Base-by-base conservation (phyloP, 2,888 invertebrate genomes). In the Galeruca laticollis region DNA sequence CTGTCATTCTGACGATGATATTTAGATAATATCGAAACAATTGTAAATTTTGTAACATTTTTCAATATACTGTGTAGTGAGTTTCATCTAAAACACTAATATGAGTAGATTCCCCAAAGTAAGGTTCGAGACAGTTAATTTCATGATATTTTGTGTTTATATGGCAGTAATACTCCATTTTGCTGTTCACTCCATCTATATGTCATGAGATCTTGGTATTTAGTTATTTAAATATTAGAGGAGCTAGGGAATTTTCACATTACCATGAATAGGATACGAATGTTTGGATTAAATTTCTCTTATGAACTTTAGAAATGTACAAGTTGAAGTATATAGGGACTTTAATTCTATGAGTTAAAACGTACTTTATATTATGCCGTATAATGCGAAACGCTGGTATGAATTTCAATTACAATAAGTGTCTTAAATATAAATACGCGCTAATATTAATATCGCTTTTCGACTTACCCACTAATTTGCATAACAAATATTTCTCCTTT, bases 401-500 rank as follows among this genome's bases (percentile, higher is more conserved):
- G 13, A 52, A 52, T 52, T 26, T 52, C 21, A 26, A 52, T 52
- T 26, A 52, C 20, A 52, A 13, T 52, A 13, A 43, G 49, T 15
- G 49, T 49, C 26, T 26, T 26, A 26, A 49, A 49, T 49, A 15
- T 49, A 54, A 62, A 52, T 62, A 62, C 11, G 52, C 33, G n/a
- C 20, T 31, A 20, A 62, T 52, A 40, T 62, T 52, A 26, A 26
- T 52, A 26, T 26, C 20, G 21, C 52, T 52, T 52, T 52, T 13
- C 26, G 21, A n/a, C 18, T 56, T 56, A 57, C 43, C 43, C 54
- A 21, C 54, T 65, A 40, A 65, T 65, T 64, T 60, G 40, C 52
- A 60, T 47, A 71, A 68, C 71, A 67, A 63, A 67, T 66, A 65
- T 56, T 60, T 52, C 52, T 52, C 60, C 64, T 71, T 71, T 49